These are phyloP conservation scores for Notothenia coriiceps DNA, from an alignment of 2,113 vertebrate species.

Conservation along the genomic window DNA sequence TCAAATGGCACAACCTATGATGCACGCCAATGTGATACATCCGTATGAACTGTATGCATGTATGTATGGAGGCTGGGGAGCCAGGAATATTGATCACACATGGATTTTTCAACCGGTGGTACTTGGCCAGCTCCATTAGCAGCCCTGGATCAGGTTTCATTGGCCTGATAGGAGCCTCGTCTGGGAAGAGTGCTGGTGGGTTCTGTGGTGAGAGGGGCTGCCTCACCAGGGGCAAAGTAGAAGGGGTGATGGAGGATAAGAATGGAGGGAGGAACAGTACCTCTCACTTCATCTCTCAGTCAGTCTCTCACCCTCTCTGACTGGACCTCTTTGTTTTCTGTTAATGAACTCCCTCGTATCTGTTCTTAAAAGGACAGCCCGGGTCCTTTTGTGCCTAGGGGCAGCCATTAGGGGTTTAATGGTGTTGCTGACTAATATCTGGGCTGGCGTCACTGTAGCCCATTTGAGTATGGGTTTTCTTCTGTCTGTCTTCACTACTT, in stretches of 20 bases:
- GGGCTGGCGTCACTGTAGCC: constrained; percentile 63
- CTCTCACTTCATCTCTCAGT: constrained; percentile 59
- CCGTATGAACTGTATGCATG: constrained; percentile 42
- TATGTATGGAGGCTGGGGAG: constrained; percentile 71
- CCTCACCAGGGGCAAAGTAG: constrained; percentile 53
- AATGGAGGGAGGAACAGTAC: constrained; percentile 52
- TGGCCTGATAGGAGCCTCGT: constrained; percentile 82
- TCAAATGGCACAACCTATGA: constrained; percentile 49
- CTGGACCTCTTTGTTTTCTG: constrained; percentile 84
- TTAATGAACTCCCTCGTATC: constrained; percentile 86
- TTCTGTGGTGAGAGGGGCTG: constrained; percentile 75
- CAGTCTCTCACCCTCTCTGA: constrained; percentile 71
- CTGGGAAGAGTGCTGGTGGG: constrained; percentile 72
- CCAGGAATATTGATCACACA: constrained; percentile 85
- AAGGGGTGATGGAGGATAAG: constrained; percentile 34
- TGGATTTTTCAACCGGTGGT: constrained; percentile 85
- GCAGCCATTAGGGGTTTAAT: constrained; percentile 81
- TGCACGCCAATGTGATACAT: constrained; percentile 50
- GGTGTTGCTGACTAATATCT: constrained; percentile 83
- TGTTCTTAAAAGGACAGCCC: constrained; percentile 81
- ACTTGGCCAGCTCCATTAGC: constrained; percentile 84
- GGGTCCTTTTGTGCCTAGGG: constrained; percentile 75
- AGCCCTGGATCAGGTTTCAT: constrained; percentile 82
- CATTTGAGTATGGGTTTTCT: constrained; percentile 46
- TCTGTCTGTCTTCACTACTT: not conserved